Percentiles rank a stretch among this genome's conserved stretches.
phyloP scores from a whole-genome alignment of 2,113 vertebrate species.

The Bothrops jararaca region DNA sequence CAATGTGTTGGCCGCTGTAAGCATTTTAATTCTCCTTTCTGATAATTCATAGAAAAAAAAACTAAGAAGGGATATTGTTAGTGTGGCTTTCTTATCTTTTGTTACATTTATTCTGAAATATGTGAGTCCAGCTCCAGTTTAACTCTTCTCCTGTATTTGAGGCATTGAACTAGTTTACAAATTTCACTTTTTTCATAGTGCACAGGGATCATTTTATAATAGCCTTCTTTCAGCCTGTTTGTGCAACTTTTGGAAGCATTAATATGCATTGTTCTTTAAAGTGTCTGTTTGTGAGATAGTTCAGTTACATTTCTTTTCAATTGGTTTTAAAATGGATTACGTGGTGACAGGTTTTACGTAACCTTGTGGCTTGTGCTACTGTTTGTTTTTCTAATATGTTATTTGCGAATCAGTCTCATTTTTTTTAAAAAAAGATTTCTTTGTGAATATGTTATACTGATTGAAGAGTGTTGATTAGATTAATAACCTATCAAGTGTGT shows the following conservation, averaged over 20 bases:
- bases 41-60: background rate
- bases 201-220: background rate
- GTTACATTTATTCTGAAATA: background rate
- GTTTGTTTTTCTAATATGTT: background rate
- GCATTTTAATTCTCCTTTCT: background rate
- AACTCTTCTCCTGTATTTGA: background rate
- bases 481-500: constrained; percentile 26
- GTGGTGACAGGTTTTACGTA: constrained; percentile 1
- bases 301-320: background rate
- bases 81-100: background rate
- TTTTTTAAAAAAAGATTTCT: background rate
- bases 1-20: background rate
- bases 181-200: background rate
- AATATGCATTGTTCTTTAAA: background rate
- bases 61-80: background rate
- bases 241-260: background rate
- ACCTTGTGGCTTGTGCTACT: constrained; percentile 2
- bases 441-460: background rate
- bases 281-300: background rate
- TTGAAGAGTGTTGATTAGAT: constrained; percentile 9
- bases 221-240: background rate
- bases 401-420: constrained; percentile 4
- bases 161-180: background rate
- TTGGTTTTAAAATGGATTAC: constrained; percentile 10
- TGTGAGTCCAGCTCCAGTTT: background rate